A percentile compares a stretch with the other conserved stretches of the same genome.
Conservation (phyloP, 2,888 invertebrate genomes). For the Leptinotarsa juncta region DNA sequence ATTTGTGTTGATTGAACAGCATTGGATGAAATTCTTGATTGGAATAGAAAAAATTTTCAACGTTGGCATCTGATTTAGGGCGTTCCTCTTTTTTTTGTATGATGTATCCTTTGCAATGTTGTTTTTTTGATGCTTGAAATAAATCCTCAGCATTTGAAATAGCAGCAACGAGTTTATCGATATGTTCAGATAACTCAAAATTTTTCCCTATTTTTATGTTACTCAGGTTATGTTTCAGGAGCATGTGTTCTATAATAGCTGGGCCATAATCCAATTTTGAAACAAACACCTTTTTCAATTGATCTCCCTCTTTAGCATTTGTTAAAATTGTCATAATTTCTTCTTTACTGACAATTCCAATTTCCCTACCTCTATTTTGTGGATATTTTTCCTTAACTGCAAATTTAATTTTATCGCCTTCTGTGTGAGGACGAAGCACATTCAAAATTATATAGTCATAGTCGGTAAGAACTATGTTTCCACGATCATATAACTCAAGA, state of each 20-base stretch:
- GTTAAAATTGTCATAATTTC: conserved; percentile 71
- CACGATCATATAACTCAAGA: conserved; percentile 93
- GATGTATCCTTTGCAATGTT: conserved; percentile 82
- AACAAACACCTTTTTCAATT: conserved; percentile 83
- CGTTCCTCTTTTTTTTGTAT: conserved; percentile 86
- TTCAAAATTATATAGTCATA: conserved; percentile 89
- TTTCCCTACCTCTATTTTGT: conserved; percentile 78
- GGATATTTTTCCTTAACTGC: conserved; percentile 95
- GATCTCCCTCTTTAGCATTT: conserved; percentile 78
- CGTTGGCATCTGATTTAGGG: conserved; percentile 67
- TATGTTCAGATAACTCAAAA: conserved; percentile 74
- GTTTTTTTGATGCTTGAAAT: conserved; percentile 69
- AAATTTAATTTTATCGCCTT: conserved; percentile 91
- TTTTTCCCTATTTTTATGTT: conserved; percentile 74
- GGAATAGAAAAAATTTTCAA: conserved; percentile 74
- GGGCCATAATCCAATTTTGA: conserved; percentile 91
- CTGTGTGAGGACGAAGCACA: conserved; percentile 90
- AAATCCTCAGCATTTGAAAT: conserved; percentile 77
- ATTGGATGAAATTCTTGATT: conserved; percentile 96
- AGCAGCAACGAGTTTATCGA: conserved; percentile 74
- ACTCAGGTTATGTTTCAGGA: conserved; percentile 74
- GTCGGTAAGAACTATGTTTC: conserved; percentile 96
- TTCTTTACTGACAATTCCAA: conserved; percentile 69
- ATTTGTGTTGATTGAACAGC: conserved; percentile 79
- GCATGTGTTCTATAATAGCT: conserved; percentile 90